Base-by-base conservation (phyloP, 2,888 invertebrate genomes). In the Pterostichus niger region DNA sequence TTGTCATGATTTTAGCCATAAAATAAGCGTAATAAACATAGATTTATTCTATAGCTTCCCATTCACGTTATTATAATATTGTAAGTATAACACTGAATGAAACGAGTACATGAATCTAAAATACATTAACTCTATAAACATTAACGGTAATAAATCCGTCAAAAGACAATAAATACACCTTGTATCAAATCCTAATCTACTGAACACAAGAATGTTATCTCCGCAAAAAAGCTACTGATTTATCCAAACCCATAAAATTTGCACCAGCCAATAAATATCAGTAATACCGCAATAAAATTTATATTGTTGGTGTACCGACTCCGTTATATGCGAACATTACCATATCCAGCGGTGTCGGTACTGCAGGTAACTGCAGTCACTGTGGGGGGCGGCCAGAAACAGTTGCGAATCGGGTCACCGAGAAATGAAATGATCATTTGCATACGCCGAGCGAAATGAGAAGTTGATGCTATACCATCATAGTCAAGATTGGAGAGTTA, bases 301-400 rank as follows among this genome's bases (percentile, higher is more conserved):
- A 35, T 73, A 73, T 73, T 46, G 46, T 31, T 52, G 15, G 13
- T 46, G 24, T 11, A 11, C n/a, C 49, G 75, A 13, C 49, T 46
- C 75, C 75, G 75, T 75, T 75, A 75, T 49, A 31, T n/a, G 75
- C 75, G 33, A 52, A 33, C 75, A 75, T 31, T 75, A 73, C 49
- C 73, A 73, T 73, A 52, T 44, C 15, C 46, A 40, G 71, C 17
- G 33, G 3, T 15, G 17, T 11, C 31, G 40, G 61, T 61, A 31
- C 15, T 11, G 15, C 35, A 13, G 31, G 17, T 17, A 10, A 59
- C 15, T 59, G 49, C 49, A 31, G 31, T n/a, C n/a, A 2, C 7
- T 24, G 31, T 2, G 17, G 59, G 24, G 17, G 31, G 40, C 35
- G 40, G 64, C 24, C 24, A 24, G 24, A 24, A 24, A 24, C 24